phyloP scores from a whole-genome alignment of 2,113 vertebrate genomes.

The Passer montanus region DNA sequence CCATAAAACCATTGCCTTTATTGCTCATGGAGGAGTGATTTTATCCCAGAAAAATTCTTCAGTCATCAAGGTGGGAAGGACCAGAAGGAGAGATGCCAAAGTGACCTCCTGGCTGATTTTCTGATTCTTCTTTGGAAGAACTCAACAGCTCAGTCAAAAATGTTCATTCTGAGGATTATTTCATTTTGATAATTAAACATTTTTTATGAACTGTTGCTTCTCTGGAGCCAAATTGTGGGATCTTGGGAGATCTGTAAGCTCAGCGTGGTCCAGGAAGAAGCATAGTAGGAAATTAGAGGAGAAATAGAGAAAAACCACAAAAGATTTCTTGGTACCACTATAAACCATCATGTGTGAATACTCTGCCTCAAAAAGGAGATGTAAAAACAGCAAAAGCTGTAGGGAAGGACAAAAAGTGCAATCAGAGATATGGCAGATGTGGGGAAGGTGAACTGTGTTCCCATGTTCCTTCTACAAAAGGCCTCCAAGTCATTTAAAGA shows the following conservation, averaged over 20 bases:
- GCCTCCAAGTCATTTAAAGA: constrained; percentile 18
- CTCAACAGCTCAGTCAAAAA: not conserved
- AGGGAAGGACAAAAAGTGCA: not conserved
- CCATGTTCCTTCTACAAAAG: constrained; percentile 5
- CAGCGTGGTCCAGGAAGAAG: not conserved
- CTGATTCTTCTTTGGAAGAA: not conserved
- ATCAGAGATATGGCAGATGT: not conserved
- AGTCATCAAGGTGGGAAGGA: not conserved
- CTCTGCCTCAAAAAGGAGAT: not conserved
- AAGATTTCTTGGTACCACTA: not conserved
- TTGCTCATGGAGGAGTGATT: not conserved
- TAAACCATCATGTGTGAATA: not conserved
- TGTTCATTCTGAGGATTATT: not conserved
- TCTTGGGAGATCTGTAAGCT: not conserved
- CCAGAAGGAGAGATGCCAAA: not conserved
- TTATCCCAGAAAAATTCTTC: not conserved
- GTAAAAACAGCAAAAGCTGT: not conserved
- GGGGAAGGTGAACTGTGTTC: not conserved
- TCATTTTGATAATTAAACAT: not conserved
- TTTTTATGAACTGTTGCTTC: not conserved
- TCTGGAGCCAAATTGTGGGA: not conserved
- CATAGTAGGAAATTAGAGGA: not conserved
- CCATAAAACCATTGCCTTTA: not conserved
- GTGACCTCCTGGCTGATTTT: not conserved
- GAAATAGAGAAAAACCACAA: not conserved